Evolutionary conservation across 2,888 invertebrate genomes (phyloP), one percentile per base, ranked within the genome.

Genomic region (Eristalis pertinax): DNA sequence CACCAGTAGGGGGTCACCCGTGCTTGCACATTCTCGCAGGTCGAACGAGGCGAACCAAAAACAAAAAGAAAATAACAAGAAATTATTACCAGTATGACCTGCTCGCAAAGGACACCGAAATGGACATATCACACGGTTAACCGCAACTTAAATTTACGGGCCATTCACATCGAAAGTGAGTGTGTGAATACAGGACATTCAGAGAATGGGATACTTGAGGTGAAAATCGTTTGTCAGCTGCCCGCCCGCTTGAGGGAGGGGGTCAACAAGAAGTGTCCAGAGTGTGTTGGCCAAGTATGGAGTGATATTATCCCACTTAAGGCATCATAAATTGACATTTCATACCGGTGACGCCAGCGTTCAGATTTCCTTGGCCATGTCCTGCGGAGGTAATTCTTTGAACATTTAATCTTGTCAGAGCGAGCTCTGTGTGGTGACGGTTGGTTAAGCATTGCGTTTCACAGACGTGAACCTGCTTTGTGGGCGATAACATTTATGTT

Each of bases 321-420:
- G 86, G 67, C 67, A 86, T 79, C 86, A 86, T 86, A 86, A 86
- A 86, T 86, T 75, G 86, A 79, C 78, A 70, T 83, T 86, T 86
- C 83, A 79, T 86, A 83, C 79, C 86, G 70, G 78, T 74, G 77
- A 78, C 38, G 70, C 38, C 26, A 65, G 77, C 60, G 77, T 74
- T 82, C 50, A 50, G 78, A 77, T 86, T 74, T 82, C 62, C 19
- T 72, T 58, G 72, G 19, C 24, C 63, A 82, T 77, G 82, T 77
- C 60, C 73, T 72, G 68, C 26, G 65, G 32, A 58, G 67, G 41
- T 72, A 63, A 68, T 68, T 63, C 67, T 58, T 32, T 43, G 43
- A 58, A 72, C 75, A 64, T 63, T 76, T 68, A 72, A 56, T 62
- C 77, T 50, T 50, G 50, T 50, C 50, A 50, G 19, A 50, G 50